phyloP scores from a whole-genome alignment of 2,113 vertebrate genomes.

The Gracilinanus agilis region DNA sequence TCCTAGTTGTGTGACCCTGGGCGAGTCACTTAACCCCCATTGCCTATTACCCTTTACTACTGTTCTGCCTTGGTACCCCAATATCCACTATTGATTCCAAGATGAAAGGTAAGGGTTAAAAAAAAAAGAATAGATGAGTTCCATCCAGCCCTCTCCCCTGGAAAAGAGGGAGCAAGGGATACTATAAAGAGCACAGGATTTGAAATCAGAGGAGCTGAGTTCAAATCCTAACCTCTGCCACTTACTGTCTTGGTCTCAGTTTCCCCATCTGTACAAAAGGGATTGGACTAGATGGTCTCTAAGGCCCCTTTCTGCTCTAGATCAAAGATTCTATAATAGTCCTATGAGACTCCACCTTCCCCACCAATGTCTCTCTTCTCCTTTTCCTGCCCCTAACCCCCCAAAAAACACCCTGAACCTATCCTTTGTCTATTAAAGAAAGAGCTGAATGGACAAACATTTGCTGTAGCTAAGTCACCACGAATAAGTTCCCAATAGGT shows the following conservation, averaged over 20 bases:
- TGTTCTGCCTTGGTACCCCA: too few relatives aligned
- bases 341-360: neutral
- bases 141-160: neutral
- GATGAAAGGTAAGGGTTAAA: too few relatives aligned
- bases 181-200: neutral
- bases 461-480: neutral
- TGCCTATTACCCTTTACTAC: too few relatives aligned
- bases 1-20: too few relatives aligned
- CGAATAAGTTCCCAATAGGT: neutral
- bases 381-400: neutral
- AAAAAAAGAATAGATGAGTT: neutral
- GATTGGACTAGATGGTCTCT: neutral
- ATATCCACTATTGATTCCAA: too few relatives aligned
- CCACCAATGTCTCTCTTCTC: neutral
- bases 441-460: neutral
- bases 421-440: neutral
- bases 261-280: neutral
- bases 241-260: neutral
- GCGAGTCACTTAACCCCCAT: too few relatives aligned
- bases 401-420: neutral
- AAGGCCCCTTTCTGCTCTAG: neutral
- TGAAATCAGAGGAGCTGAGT: neutral
- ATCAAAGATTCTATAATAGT: neutral
- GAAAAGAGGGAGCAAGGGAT: neutral
- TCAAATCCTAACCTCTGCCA: neutral